Conservation (phyloP, 2,113 vertebrate species). For the Stegostoma tigrinum region DNA sequence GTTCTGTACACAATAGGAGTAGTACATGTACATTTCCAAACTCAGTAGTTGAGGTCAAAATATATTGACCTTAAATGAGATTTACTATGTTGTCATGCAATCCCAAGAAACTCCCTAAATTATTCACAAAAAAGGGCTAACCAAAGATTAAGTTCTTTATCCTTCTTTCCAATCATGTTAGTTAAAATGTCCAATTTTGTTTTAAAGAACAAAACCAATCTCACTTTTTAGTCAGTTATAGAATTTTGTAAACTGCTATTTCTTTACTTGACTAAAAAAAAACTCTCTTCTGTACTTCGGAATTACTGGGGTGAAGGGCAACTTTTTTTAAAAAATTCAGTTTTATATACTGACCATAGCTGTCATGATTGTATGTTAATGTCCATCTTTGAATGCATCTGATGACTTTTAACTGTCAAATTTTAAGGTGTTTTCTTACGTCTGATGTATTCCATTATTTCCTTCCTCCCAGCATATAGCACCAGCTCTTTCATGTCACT, state of each 20-base stretch:
- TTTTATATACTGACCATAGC: not conserved
- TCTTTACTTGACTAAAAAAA: not conserved
- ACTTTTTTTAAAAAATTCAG: not conserved
- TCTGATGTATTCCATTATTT: not conserved
- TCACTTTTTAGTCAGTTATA: not conserved
- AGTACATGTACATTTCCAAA: not conserved
- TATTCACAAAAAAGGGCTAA: not conserved
- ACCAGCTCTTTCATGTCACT: not conserved
- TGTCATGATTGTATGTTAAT: not conserved
- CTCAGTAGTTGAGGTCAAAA: not conserved
- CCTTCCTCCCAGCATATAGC: not conserved
- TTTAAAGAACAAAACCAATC: not conserved
- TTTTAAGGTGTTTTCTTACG: not conserved
- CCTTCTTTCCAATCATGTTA: not conserved
- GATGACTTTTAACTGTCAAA: not conserved
- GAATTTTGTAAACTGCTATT: too few species aligned
- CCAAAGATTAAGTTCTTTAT: not conserved
- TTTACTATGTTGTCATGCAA: not conserved
- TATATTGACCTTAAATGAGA: not conserved
- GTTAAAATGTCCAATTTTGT: not conserved
- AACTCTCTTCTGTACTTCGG: not conserved
- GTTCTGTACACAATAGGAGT: not conserved
- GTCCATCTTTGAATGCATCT: not conserved
- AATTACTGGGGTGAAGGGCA: conserved; percentile 20
- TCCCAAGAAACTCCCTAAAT: not conserved